Evolutionary conservation across 1,140 invertebrate genomes (phyloP), one percentile per base, ranked within the genome.

Genomic region (honey bee (Apis mellifera)): DNA sequence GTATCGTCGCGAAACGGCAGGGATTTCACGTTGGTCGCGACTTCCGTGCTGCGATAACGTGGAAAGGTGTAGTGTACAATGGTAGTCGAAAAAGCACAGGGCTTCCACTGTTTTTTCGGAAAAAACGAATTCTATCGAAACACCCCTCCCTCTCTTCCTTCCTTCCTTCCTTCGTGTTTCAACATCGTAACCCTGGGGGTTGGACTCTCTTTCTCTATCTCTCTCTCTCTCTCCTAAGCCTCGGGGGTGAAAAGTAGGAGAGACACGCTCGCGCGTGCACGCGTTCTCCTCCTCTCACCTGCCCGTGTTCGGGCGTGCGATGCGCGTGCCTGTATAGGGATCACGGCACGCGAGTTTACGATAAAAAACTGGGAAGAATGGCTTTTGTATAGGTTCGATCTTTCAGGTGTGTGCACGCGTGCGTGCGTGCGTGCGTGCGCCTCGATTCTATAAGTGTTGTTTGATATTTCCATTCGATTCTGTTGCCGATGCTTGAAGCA

Each of bases 281-380:
- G 60, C 76, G 64, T 48, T 77, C 66, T 66, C 68, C 60, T 23
- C 32, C 54, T 86, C 90, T 90, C 90, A 91, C 90, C 90, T 91
- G 90, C 90, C 86, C 82, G 66, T 32, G 69, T n/a, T 60, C 84
- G 82, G 82, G 89, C 90, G 90, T 86, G 90, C 86, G 83, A 83
- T 80, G 72, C 85, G 90, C 90, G 90, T 91, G 90, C 85, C 89
- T 64, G 75, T 59, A 83, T 68, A 79, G 42, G 65, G 66, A 69
- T 52, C 78, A 21, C 21, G 50, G n/a, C 73, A 59, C 66, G 75
- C 62, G 71, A 26, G 83, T 70, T 68, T 66, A 11, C 81, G 75
- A 87, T 87, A 86, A 89, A 89, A 89, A 89, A 88, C 60, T 48
- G 19, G 65, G 76, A 84, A 88, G 85, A 88, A 88, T 85, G 83